A percentile compares a stretch with the other conserved stretches of the same genome.
Conservation (phyloP, 64 coral and sea anemone genomes). For the Stichodactyla helianthus region DNA sequence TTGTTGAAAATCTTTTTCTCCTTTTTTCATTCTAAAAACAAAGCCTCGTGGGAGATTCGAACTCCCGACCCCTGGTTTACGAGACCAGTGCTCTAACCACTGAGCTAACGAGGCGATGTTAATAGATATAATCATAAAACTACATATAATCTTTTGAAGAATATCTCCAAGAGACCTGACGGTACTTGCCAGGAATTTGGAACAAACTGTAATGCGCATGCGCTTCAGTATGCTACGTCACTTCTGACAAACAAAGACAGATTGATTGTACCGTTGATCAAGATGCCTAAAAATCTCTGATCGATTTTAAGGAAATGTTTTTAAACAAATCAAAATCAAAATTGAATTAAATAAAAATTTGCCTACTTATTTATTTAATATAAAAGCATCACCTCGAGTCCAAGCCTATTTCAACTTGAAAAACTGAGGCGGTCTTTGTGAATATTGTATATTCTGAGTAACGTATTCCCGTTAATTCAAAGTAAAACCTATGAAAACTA, state of each 20-base stretch:
- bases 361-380: too few species aligned
- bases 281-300: too few species aligned
- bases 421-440: too few species aligned
- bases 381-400: too few species aligned
- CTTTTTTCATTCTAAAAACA: background rate
- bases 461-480: too few species aligned
- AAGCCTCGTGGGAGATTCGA: constrained; percentile 40
- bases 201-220: background rate
- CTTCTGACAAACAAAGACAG: background rate
- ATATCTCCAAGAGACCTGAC: background rate
- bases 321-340: too few species aligned
- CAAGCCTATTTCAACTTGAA: too few species aligned
- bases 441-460: too few species aligned
- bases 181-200: background rate
- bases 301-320: too few species aligned
- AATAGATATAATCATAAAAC: background rate
- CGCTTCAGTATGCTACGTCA: background rate
- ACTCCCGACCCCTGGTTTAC: constrained; percentile 60
- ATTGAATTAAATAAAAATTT: too few species aligned
- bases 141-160: background rate
- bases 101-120: constrained; percentile 42
- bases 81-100: constrained; percentile 63
- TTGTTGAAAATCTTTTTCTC: background rate
- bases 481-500: too few species aligned
- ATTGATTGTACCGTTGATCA: background rate